These are phyloP conservation scores for Mechanitis messenoides DNA, from an alignment of 2,888 invertebrate species.

Conservation along the genomic window DNA sequence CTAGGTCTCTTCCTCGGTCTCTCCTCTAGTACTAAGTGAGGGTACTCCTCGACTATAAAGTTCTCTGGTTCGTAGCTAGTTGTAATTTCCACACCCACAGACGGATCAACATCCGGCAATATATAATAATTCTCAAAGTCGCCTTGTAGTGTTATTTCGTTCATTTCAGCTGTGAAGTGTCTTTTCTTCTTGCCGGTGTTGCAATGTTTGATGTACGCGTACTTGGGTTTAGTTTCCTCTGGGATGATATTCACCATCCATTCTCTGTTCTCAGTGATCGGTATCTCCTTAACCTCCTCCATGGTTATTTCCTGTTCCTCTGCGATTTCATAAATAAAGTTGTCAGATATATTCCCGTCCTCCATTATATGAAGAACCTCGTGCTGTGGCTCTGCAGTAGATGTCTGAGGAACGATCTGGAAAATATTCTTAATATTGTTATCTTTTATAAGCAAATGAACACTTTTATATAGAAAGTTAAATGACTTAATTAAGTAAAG, in stretches of 20 bases:
- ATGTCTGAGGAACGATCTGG: conserved; percentile 59
- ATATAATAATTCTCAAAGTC: conserved; percentile 71
- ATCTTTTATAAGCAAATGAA: too few relatives aligned
- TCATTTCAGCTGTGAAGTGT: conserved; percentile 66
- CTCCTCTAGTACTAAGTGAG: conserved; percentile 58
- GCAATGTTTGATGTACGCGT: conserved; percentile 67
- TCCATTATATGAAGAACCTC: conserved; percentile 59
- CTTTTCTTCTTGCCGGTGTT: conserved; percentile 62
- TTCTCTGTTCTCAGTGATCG: conserved; percentile 46
- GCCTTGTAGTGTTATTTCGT: conserved; percentile 59
- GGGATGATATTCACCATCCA: conserved; percentile 67
- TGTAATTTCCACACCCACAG: conserved; percentile 62
- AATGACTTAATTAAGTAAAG: too few relatives aligned
- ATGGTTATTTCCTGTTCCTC: conserved; percentile 68
- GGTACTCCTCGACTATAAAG: conserved; percentile 62
- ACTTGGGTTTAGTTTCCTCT: conserved; percentile 57
- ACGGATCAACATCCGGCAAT: conserved; percentile 65
- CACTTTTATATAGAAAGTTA: too few relatives aligned
- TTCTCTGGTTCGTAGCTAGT: conserved; percentile 67
- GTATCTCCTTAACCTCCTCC: conserved; percentile 67
- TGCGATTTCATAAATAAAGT: conserved; percentile 70
- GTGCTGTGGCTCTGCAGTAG: conserved; percentile 33
- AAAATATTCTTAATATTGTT: conserved; percentile 2
- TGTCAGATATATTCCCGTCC: conserved; percentile 52
- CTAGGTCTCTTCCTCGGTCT: conserved; percentile 51